Base-by-base conservation (phyloP, 2,797 vertebrate species). In the Scyliorhinus canicula region DNA sequence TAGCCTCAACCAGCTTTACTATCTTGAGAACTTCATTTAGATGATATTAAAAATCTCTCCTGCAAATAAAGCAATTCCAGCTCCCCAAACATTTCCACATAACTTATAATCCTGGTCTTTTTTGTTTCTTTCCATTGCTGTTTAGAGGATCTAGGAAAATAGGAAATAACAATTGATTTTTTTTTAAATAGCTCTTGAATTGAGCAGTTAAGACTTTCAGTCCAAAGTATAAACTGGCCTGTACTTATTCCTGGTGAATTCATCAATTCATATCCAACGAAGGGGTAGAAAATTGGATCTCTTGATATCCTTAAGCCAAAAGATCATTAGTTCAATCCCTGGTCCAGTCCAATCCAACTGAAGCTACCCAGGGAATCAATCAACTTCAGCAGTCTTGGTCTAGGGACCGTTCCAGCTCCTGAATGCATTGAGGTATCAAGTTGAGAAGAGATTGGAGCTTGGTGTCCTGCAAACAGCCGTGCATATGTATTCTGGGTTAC, bases 141-240 rank as follows among this genome's bases (percentile, higher is more conserved):
- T 21, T 82, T 24, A 44, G 79, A 44, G 40, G 21, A 7, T 6
- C 44, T 82, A 31, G 52, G 31, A 88, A 88, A 97, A 97, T 98
- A 99, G 98, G 12, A 60, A 0, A 97, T 97, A 96, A 98, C 97
- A 97, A 97, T 97, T 98, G n/a, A n/a, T n/a, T n/a, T n/a, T n/a
- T n/a, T n/a, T n/a, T n/a, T n/a, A n/a, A n/a, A n/a, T 96, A 97
- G 96, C 97, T 96, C 97, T 98, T 97, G 96, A 96, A 95, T 74
- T 96, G 97, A 96, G 28, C 96, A 96, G 96, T 97, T 97, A 97
- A 97, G 96, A 97, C 97, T 95, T 97, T 96, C 96, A 96, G 96
- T 96, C 96, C 96, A 95, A 96, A 86, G 96, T 96, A 96, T 69
- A 67, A 95, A 97, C 98, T 96, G 98, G 97, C 97, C 95, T 86